phyloP scores from a whole-genome alignment of 2,797 vertebrate species.

The Choloepus didactylus region DNA sequence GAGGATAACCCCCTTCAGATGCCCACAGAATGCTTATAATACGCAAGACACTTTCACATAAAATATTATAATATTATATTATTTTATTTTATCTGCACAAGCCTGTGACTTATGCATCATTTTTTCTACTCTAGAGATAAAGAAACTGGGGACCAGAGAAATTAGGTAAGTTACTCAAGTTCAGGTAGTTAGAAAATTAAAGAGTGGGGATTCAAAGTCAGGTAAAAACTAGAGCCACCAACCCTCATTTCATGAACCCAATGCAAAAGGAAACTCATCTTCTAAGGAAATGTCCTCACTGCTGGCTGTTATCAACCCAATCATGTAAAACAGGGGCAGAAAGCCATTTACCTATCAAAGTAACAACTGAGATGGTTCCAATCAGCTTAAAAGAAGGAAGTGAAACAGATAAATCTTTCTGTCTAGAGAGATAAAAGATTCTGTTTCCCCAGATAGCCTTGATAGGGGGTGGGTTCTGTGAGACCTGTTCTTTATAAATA shows the following conservation, averaged over 20 bases:
- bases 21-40: background rate
- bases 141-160: constrained; percentile 54
- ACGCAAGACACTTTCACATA: background rate
- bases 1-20: background rate
- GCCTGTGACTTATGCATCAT: background rate
- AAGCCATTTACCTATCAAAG: constrained; percentile 20
- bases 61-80: background rate
- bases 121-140: background rate
- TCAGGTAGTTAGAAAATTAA: constrained; percentile 27
- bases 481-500: constrained; percentile 53
- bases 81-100: constrained; percentile 32
- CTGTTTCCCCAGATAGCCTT: constrained; percentile 41
- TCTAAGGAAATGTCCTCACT: constrained; percentile 9
- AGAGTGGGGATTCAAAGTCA: background rate
- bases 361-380: background rate
- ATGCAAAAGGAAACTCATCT: constrained; percentile 17
- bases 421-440: constrained; percentile 4
- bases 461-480: background rate
- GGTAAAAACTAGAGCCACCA: background rate
- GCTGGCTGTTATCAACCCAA: background rate
- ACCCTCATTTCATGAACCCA: background rate
- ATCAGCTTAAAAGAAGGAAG: constrained; percentile 65
- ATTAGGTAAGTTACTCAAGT: constrained; percentile 4
- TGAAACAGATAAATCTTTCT: constrained; percentile 46
- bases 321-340: background rate